These are phyloP conservation scores for Cecidostiba fungosa DNA, from an alignment of 2,888 invertebrate species.

Conservation along the genomic window DNA sequence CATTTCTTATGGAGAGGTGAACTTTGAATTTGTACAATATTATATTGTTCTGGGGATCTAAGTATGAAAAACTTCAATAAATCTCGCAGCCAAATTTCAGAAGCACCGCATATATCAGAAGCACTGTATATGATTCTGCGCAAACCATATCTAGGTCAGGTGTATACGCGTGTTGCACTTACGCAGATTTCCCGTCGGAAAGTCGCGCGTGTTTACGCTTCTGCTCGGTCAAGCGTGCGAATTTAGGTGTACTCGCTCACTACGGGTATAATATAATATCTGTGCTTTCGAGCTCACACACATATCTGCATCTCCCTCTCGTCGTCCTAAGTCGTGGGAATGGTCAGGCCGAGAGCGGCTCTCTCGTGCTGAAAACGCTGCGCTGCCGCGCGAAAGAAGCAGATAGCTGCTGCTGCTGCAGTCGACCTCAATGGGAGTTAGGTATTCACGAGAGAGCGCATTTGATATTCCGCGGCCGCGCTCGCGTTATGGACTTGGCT, in stretches of 20 bases:
- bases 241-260: background rate
- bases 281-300: background rate
- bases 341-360: conserved; percentile 26
- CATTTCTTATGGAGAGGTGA: no score
- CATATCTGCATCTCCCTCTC: background rate
- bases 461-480: conserved; percentile 68
- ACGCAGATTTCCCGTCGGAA: background rate
- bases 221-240: background rate
- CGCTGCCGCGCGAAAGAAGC: background rate
- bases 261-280: background rate
- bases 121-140: background rate
- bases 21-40: no score
- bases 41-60: no score
- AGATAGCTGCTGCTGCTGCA: background rate
- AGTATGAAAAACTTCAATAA: no score
- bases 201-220: conserved; percentile 2
- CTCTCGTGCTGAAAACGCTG: background rate
- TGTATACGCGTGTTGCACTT: background rate
- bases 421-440: conserved; percentile 31
- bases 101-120: no score
- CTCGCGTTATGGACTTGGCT: conserved; percentile 57
- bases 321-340: conserved; percentile 33
- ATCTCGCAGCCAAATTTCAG: no score
- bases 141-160: background rate
- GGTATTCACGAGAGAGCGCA: conserved; percentile 18